Evolutionary conservation across 1,140 invertebrate species (phyloP).

Genomic region (Aphidius gifuensis): DNA sequence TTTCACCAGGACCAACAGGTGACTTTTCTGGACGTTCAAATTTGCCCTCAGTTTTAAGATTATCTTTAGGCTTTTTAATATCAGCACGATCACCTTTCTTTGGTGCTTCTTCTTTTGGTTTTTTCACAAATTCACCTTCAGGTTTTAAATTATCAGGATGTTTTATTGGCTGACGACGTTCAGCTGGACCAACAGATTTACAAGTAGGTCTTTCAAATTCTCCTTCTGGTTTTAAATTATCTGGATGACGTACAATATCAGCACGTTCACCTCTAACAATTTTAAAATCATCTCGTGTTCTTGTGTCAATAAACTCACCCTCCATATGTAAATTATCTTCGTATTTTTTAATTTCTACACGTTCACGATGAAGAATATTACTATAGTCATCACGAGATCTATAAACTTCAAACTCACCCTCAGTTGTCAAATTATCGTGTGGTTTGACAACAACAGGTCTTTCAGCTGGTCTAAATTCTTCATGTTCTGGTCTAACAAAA

Average conservation of each 20-base stretch:
- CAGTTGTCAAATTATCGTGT: constrained; percentile 64
- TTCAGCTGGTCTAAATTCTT: constrained; percentile 56
- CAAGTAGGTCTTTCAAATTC: constrained; percentile 56
- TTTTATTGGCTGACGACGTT: constrained; percentile 44
- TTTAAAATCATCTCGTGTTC: constrained; percentile 57
- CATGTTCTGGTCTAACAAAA: constrained; percentile 47
- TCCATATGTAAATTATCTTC: constrained; percentile 61
- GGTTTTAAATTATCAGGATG: constrained; percentile 58
- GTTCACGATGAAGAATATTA: constrained; percentile 33
- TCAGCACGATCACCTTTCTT: constrained; percentile 34
- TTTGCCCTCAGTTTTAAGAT: constrained; percentile 63
- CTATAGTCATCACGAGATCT: constrained; percentile 47
- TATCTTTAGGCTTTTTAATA: constrained; percentile 62
- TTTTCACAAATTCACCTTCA: constrained; percentile 61
- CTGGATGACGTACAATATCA: constrained; percentile 60
- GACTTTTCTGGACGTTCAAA: constrained; percentile 54
- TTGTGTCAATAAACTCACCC: constrained; percentile 59
- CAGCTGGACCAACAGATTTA: constrained; percentile 51
- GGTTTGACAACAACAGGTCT: constrained; percentile 49
- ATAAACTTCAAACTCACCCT: constrained; percentile 56
- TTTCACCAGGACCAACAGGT: constrained; percentile 39
- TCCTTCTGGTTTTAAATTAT: constrained; percentile 68
- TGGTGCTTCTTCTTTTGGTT: constrained; percentile 43
- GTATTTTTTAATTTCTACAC: constrained; percentile 40
- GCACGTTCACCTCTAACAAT: constrained; percentile 60